Conservation (phyloP, 2,113 vertebrate genomes). For the Phylloscopus trochilus region DNA sequence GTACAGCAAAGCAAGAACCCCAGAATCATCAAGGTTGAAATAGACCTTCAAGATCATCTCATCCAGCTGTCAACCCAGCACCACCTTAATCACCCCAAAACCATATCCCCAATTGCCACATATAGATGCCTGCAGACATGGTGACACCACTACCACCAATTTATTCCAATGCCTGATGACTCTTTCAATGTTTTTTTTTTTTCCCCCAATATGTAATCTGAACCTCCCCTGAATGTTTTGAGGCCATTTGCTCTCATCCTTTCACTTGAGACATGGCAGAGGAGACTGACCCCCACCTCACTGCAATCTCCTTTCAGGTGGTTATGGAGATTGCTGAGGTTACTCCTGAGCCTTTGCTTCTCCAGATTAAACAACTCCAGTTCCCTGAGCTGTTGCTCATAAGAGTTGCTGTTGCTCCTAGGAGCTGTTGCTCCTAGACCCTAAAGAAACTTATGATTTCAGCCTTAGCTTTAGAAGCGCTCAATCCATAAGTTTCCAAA, state of each 20-base stretch:
- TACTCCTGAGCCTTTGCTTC: neutral
- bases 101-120: too few species aligned
- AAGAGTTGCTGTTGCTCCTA: neutral
- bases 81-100: neutral
- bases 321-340: neutral
- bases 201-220: neutral
- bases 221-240: neutral
- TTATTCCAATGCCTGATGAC: neutral
- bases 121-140: neutral
- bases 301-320: too few species aligned
- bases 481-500: neutral
- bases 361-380: neutral
- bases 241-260: neutral
- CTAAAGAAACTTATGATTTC: neutral
- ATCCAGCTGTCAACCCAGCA: neutral
- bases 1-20: neutral
- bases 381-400: neutral
- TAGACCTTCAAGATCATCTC: neutral
- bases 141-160: neutral
- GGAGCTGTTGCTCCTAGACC: too few species aligned
- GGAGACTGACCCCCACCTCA: neutral
- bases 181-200: neutral
- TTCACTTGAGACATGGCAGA: neutral
- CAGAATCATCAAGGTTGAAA: neutral
- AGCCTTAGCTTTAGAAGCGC: neutral